These are phyloP conservation scores for Todiramphus chloris DNA, from an alignment of 2,113 vertebrate species.

Conservation along the genomic window DNA sequence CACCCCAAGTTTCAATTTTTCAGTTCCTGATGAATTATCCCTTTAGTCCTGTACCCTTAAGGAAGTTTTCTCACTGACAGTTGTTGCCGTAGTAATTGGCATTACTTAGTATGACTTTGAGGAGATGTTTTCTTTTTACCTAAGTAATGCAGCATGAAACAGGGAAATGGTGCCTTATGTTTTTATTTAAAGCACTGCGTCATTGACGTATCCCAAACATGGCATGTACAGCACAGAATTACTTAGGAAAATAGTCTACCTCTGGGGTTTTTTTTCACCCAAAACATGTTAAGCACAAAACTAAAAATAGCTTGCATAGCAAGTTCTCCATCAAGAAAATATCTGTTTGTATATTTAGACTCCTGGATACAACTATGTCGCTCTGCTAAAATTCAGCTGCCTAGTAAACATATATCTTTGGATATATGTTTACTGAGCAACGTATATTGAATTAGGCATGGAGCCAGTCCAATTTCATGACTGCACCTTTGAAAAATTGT, in stretches of 20 bases:
- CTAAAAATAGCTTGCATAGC: slow-evolving; percentile 1
- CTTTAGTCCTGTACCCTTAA: background rate
- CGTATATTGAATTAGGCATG: slow-evolving; percentile 26
- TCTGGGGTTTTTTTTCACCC: background rate
- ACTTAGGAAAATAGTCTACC: background rate
- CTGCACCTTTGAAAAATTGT: slow-evolving; percentile 45
- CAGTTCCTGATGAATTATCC: background rate
- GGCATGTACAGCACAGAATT: background rate
- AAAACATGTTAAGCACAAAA: background rate
- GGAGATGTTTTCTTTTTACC: background rate
- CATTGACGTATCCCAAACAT: background rate
- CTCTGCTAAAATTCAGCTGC: slow-evolving; percentile 24
- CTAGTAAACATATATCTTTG: background rate
- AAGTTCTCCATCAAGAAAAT: slow-evolving; percentile 5
- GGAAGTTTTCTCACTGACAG: background rate
- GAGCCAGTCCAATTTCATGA: slow-evolving; percentile 23
- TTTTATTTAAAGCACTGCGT: background rate
- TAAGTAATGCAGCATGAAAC: background rate
- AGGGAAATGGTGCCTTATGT: background rate
- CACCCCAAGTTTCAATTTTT: background rate
- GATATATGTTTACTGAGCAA: slow-evolving; percentile 13
- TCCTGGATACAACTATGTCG: background rate
- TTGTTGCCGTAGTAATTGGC: rapidly evolving
- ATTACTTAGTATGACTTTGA: background rate
- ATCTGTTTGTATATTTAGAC: background rate